Evolutionary conservation across 2,888 invertebrate species (phyloP).

Genomic region (Lithosia quadra): DNA sequence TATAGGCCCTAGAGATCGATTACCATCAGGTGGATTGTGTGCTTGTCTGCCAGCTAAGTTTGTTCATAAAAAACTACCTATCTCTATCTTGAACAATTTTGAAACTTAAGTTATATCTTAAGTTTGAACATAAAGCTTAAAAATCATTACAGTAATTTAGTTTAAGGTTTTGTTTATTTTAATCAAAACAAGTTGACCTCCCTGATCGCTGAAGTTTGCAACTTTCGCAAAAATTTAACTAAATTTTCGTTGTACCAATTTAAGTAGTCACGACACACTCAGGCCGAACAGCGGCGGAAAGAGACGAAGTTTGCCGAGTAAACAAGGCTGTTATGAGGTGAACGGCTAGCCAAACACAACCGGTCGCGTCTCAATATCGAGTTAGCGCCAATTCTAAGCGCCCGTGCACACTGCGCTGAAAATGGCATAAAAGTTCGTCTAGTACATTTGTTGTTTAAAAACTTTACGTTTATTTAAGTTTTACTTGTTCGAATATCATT

Average conservation of each 20-base stretch:
- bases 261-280: conserved; percentile 17
- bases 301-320: conserved; percentile 35
- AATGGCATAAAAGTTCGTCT: neutral
- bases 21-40: too few relatives aligned
- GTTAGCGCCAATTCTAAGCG: conserved; percentile 18
- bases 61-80: too few relatives aligned
- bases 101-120: neutral
- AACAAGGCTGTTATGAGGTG: conserved; percentile 36
- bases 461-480: conserved; percentile 2
- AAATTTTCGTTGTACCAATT: conserved; percentile 13
- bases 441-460: neutral
- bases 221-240: conserved; percentile 11
- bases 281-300: conserved; percentile 19
- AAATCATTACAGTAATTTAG: neutral
- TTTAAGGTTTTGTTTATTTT: conserved; percentile 10
- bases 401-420: conserved; percentile 10
- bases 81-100: neutral
- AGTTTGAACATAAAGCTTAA: neutral
- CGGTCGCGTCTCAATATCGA: conserved; percentile 19
- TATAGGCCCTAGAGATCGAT: too few relatives aligned
- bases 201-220: conserved; percentile 18
- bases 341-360: conserved; percentile 29
- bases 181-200: conserved; percentile 14
- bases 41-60: too few relatives aligned
- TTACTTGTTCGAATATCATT: neutral